These are phyloP conservation scores for Hypothenemus hampei DNA, from an alignment of 1,140 invertebrate genomes.

Conservation along the genomic window DNA sequence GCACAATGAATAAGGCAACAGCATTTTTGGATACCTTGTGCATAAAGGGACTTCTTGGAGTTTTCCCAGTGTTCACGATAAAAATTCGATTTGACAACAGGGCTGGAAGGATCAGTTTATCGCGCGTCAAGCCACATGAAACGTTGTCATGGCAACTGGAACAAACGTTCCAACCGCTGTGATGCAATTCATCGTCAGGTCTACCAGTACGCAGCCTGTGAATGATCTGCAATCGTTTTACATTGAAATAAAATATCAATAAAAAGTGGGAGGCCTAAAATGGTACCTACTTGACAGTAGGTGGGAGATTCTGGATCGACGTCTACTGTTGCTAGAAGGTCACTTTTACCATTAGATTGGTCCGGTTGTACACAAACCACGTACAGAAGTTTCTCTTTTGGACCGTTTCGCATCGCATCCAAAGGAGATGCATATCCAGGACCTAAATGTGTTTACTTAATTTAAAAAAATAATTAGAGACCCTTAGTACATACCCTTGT, in stretches of 20 bases:
- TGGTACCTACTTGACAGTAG: conserved; percentile 71
- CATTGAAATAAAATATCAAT: background rate
- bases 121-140: conserved; percentile 55
- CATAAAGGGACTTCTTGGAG: conserved; percentile 57
- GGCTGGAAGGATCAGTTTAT: conserved; percentile 77
- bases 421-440: conserved; percentile 73
- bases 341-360: conserved; percentile 58
- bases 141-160: conserved; percentile 68
- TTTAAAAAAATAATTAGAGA: too few relatives aligned
- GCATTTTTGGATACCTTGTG: conserved; percentile 49
- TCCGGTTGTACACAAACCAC: conserved; percentile 79
- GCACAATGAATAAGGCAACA: too few relatives aligned
- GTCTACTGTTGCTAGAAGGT: conserved; percentile 88
- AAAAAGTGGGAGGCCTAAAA: too few relatives aligned
- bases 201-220: conserved; percentile 75
- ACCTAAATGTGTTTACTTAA: too few relatives aligned
- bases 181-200: conserved; percentile 86
- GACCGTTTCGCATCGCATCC: conserved; percentile 75
- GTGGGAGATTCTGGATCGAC: conserved; percentile 81
- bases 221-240: conserved; percentile 66
- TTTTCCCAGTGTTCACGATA: conserved; percentile 71
- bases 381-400: conserved; percentile 81
- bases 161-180: conserved; percentile 94
- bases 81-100: conserved; percentile 82
- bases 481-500: too few relatives aligned